Base-by-base conservation (phyloP, 53 echinoderm and acorn worm species). In the Hippasteria phrygiana region DNA sequence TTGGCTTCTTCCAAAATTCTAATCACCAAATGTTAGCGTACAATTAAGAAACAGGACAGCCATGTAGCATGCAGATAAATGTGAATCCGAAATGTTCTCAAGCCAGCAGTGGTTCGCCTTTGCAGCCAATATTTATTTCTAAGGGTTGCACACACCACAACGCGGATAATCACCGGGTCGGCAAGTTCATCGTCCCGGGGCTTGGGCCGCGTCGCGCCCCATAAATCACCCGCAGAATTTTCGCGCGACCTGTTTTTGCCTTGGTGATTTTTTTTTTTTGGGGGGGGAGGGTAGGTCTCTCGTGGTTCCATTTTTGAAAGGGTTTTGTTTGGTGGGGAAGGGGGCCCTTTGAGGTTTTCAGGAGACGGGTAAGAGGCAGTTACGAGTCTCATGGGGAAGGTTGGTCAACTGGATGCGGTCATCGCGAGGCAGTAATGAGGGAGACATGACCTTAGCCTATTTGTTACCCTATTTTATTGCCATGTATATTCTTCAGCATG, bases 241-340 rank as follows among this genome's bases (percentile, higher is more conserved):
- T 78, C 78, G 55, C 55, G 38, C 39, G 78, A 59, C 78, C 78
- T 78, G 56, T 8, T 77, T 77, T 78, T 78, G 2, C 56, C 55
- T 38, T 40, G 56, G n/a, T 78, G 78, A 36, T 56, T 59, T 56
- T 56, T 53, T 13, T 48, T 38, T 39, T 59, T 54, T 40, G 37
- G 56, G 17, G 1, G 17, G 33, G 37, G 56, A 17, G 1, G 17
- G 33, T 3, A 43, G 48, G 16, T 56, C 78, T 40, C 59, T 42
- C 7, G 59, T 59, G 76, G 76, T 34, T 5, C 76, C 22, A 50
- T 42, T 24, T 50, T 76, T 76, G n/a, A 1, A 50, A 43, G 33
- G 28, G 54, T 13, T 50, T 76, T 76, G 20, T 32, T 54, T 54
- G 47, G 14, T 16, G 48, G 17, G 54, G 76, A 29, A 53, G 50